These are phyloP conservation scores for Trypoxylus dichotomus DNA, from an alignment of 1,140 invertebrate species.

Conservation along the genomic window DNA sequence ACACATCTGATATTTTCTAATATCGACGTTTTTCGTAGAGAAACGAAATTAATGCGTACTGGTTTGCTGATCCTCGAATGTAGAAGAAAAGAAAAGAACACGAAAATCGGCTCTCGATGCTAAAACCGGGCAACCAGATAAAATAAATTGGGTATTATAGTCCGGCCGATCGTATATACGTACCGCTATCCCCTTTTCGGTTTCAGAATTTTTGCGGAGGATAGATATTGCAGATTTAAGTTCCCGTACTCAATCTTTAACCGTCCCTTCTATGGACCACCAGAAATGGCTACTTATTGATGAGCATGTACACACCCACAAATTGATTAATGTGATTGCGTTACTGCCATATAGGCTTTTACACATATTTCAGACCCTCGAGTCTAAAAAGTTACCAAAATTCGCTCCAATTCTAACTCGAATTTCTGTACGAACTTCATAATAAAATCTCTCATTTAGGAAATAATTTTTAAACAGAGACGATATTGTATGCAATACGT, in stretches of 20 bases:
- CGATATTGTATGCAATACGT: too few species aligned
- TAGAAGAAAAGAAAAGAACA: not conserved
- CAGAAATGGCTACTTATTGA: too few species aligned
- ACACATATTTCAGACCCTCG: too few species aligned
- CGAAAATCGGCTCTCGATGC: slow-evolving; percentile 2
- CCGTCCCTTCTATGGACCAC: not conserved
- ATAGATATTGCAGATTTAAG: not conserved
- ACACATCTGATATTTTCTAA: not conserved
- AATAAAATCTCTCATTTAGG: too few species aligned
- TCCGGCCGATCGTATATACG: not conserved
- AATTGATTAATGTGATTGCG: too few species aligned
- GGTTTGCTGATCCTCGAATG: not conserved
- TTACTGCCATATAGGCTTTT: too few species aligned
- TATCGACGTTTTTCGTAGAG: not conserved
- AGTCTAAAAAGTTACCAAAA: too few species aligned
- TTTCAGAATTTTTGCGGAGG: not conserved
- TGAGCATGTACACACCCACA: too few species aligned
- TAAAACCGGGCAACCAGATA: slow-evolving; percentile 3
- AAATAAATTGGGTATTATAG: slow-evolving; percentile 10
- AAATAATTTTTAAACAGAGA: too few species aligned
- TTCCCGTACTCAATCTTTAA: not conserved
- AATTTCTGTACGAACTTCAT: too few species aligned
- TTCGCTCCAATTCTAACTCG: too few species aligned
- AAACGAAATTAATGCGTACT: not conserved
- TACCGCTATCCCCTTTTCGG: not conserved